Evolutionary conservation across 2,113 vertebrate genomes (phyloP).

Genomic region (Aleadryas rufinucha): DNA sequence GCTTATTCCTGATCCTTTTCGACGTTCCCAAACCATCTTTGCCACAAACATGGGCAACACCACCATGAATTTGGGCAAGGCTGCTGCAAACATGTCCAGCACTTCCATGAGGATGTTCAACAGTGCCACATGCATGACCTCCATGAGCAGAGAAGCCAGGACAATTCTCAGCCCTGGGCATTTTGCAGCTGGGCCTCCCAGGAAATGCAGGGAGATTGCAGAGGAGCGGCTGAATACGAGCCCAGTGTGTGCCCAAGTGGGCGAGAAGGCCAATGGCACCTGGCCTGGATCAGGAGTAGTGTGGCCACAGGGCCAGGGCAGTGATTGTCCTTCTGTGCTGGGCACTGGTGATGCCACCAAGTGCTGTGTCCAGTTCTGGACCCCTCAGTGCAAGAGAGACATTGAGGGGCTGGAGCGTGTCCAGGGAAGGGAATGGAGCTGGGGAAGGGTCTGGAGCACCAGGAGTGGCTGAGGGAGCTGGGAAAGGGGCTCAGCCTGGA

Average conservation of each 20-base stretch:
- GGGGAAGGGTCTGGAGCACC: neutral
- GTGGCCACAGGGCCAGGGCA: neutral
- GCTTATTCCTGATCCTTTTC: neutral
- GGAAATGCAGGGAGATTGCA: neutral
- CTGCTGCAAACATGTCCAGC: neutral
- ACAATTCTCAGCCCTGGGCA: accelerated
- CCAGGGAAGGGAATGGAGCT: accelerated
- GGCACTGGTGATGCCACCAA: neutral
- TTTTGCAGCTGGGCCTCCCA: neutral
- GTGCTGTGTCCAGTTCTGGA: neutral
- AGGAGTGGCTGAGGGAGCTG: neutral
- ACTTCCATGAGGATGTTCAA: neutral
- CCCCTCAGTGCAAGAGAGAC: accelerated
- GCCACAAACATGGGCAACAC: neutral
- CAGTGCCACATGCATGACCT: neutral
- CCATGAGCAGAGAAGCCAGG: neutral
- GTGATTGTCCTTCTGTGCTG: neutral
- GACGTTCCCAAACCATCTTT: neutral
- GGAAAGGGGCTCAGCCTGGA: neutral
- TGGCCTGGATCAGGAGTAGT: neutral
- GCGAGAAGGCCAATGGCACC: too few relatives aligned
- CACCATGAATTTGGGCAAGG: neutral
- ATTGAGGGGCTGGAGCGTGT: accelerated
- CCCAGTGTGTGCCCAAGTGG: neutral
- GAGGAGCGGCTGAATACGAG: neutral